Evolutionary conservation across 2,888 invertebrate species (phyloP).

Genomic region (Aleiodes alternator): DNA sequence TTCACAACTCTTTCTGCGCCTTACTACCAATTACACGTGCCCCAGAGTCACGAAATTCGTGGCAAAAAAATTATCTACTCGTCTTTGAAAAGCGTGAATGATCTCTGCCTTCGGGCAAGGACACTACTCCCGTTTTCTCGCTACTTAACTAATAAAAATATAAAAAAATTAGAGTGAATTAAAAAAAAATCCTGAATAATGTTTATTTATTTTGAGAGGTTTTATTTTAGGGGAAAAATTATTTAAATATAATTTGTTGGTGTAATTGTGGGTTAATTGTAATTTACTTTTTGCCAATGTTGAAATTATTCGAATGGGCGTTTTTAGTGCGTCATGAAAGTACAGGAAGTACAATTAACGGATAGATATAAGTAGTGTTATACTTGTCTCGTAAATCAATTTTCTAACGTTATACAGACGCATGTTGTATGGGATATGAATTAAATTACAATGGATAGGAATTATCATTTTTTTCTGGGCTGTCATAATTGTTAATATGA

Average conservation of each 20-base stretch:
- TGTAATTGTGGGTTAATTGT: no score
- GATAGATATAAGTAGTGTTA: constrained; percentile 32
- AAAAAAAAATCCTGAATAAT: no score
- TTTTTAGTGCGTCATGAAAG: constrained; percentile 12
- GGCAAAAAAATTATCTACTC: constrained; percentile 2
- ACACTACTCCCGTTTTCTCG: background rate
- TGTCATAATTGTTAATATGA: no score
- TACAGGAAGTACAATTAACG: constrained; percentile 38
- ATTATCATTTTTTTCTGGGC: background rate
- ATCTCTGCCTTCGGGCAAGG: constrained; percentile 8
- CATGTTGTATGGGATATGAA: no score
- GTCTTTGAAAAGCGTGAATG: background rate
- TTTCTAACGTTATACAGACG: background rate
- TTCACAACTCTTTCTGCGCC: constrained; percentile 1
- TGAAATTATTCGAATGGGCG: no score
- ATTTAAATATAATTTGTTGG: no score
- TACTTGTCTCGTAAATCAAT: constrained; percentile 44
- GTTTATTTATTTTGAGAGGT: no score
- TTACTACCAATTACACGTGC: constrained; percentile 17
- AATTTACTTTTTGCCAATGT: no score
- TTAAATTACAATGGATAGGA: background rate
- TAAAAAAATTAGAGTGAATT: background rate
- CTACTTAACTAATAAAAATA: background rate
- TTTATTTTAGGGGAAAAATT: no score
- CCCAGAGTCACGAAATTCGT: constrained; percentile 14